Conservation (phyloP, 2,888 invertebrate genomes). For the Beris chalybata region DNA sequence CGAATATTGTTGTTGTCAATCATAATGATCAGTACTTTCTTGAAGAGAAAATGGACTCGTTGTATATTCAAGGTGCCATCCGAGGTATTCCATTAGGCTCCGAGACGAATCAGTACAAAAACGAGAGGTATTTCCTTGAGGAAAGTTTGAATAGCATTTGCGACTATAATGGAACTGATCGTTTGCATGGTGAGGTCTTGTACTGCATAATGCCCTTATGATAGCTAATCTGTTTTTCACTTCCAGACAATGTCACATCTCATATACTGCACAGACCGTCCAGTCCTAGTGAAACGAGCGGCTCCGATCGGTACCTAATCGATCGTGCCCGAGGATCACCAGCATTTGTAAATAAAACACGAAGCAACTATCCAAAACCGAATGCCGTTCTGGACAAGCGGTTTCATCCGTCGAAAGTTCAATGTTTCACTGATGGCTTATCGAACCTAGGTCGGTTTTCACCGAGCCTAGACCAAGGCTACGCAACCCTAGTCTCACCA, state of each 20-base stretch:
- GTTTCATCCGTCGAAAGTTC: slow-evolving; percentile 53
- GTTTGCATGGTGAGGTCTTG: slow-evolving; percentile 30
- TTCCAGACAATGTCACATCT: slow-evolving; percentile 16
- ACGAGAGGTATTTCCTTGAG: slow-evolving; percentile 54
- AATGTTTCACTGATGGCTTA: slow-evolving; percentile 52
- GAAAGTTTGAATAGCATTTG: slow-evolving; percentile 46
- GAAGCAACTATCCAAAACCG: slow-evolving; percentile 23
- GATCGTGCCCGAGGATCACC: slow-evolving; percentile 52
- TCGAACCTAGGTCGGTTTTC: slow-evolving; percentile 59
- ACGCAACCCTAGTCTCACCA: slow-evolving; percentile 73
- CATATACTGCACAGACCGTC: slow-evolving; percentile 50
- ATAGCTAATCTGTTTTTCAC: not conserved
- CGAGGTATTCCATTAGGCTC: slow-evolving; percentile 53
- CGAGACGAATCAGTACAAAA: slow-evolving; percentile 54
- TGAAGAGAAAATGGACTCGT: slow-evolving; percentile 55
- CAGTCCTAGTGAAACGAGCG: slow-evolving; percentile 56
- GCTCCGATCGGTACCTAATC: slow-evolving; percentile 54
- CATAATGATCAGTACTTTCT: slow-evolving; percentile 49
- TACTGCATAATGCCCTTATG: no score
- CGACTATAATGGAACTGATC: slow-evolving; percentile 44
- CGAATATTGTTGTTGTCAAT: slow-evolving; percentile 22
- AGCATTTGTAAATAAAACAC: slow-evolving; percentile 42
- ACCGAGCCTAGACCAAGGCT: slow-evolving; percentile 77
- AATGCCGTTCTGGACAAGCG: slow-evolving; percentile 44
- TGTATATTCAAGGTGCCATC: slow-evolving; percentile 53